phyloP scores from a whole-genome alignment of 2,888 invertebrate genomes.

The Galeopsomyia nigrocyanea region DNA sequence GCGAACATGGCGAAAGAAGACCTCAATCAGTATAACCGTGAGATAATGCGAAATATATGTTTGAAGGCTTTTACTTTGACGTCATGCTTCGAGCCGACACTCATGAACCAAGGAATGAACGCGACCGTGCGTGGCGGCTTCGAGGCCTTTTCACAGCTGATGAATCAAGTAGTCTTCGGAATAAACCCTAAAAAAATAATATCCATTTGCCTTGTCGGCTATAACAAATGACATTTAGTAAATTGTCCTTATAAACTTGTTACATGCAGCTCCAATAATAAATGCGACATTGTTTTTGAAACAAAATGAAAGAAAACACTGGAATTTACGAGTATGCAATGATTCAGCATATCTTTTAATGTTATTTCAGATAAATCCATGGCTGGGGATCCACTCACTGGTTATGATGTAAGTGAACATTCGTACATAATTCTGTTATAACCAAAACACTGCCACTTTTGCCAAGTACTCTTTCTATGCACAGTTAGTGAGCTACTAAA shows the following conservation, averaged over 20 bases:
- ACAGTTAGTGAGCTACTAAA: background rate
- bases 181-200: background rate
- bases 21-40: background rate
- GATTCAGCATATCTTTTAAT: constrained; percentile 1
- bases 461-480: background rate
- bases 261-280: no score
- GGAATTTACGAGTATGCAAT: no score
- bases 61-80: constrained; percentile 28
- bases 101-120: background rate
- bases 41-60: constrained; percentile 8
- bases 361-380: constrained; percentile 72
- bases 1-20: background rate
- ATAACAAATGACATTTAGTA: no score
- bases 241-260: no score
- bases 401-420: constrained; percentile 74
- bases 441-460: background rate
- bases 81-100: constrained; percentile 16
- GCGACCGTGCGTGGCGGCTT: background rate
- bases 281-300: no score
- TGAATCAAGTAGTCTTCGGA: constrained; percentile 49
- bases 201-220: background rate
- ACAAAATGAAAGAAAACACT: no score
- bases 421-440: background rate
- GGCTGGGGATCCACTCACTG: constrained; percentile 74
- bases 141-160: constrained; percentile 60